Base-by-base conservation (phyloP, 2,797 vertebrate genomes). In the Sebastes jordani region DNA sequence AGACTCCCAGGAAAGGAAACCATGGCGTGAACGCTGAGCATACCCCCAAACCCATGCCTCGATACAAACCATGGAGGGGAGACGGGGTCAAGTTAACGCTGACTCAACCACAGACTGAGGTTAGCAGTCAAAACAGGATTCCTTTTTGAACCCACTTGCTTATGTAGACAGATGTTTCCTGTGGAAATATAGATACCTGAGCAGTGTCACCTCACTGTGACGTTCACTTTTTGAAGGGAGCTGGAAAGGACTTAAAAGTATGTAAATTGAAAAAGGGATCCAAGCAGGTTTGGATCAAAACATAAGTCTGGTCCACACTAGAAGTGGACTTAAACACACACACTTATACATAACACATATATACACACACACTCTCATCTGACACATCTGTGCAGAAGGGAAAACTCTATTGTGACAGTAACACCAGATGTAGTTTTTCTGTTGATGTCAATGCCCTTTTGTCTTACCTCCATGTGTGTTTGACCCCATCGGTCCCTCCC, bases 1-100 rank as follows among this genome's bases (percentile, higher is more conserved):
- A 97, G 98, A 94, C 96, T 99, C 94, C 98, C 98, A 76, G 98
- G 98, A 90, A 99, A 99, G 96, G 98, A 99, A 96, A 99, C 98
- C 94, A 99, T 99, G 98, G 97, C 98, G 14, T 96, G 89, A 95
- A 77, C 29, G 34, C 74, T 54, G 64, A 73, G 38, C 54, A 7
- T 42, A 25, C 63, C 75, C 86, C 71, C 63, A 5, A 16, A 59
- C 54, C 20, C n/a, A 36, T 34, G 67, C 85, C 68, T 72, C 66
- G 25, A 36, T 74, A 76, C 76, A 65, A 76, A 83, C 61, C 79
- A 56, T 0, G 5, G 65, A 71, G 85, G 90, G 90, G 91, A 88
- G 91, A 76, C 92, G 92, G 96, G 96, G 95, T 84, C 52, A 58
- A 73, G 74, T 58, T 22, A 78, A 78, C 49, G 74, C 84, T 84